Conservation (phyloP, 1,140 invertebrate species). For the Berghia stephanieae region DNA sequence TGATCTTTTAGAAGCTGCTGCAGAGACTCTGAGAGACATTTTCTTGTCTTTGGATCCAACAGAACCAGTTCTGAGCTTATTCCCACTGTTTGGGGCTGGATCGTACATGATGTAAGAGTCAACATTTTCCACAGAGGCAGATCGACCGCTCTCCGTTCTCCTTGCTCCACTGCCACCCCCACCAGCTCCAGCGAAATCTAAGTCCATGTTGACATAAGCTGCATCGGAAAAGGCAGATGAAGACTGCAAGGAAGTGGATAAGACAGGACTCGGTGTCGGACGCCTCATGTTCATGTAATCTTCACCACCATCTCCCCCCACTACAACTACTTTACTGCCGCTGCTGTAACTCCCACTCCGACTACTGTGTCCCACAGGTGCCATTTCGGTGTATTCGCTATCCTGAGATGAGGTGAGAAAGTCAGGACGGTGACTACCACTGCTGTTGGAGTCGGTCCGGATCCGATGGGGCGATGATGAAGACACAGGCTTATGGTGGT, state of each 20-base stretch:
- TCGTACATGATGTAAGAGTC: constrained; percentile 39
- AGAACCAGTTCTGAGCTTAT: constrained; percentile 30
- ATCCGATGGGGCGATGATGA: constrained; percentile 23
- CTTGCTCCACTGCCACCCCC: neutral
- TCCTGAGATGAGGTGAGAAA: too few relatives aligned
- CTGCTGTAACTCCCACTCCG: neutral
- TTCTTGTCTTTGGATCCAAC: constrained; percentile 27
- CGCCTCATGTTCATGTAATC: constrained; percentile 24
- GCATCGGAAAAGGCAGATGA: neutral
- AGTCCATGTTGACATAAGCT: constrained; percentile 31
- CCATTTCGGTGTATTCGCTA: constrained; percentile 29
- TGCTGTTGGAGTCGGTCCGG: constrained; percentile 19
- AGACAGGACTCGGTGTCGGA: neutral
- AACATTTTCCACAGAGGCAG: constrained; percentile 32
- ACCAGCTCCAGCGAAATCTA: neutral
- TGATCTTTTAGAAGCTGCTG: neutral
- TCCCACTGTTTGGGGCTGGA: constrained; percentile 13
- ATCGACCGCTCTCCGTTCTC: neutral
- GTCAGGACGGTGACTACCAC: neutral
- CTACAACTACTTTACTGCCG: neutral
- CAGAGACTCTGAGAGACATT: neutral
- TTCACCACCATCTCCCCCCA: neutral
- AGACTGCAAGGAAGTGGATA: neutral
- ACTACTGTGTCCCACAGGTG: too few relatives aligned
- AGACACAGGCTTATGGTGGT: constrained; percentile 25